Percentiles rank a stretch among this genome's conserved stretches.
phyloP scores from a whole-genome alignment of 2,888 invertebrate species.

The Endotricha flammealis region DNA sequence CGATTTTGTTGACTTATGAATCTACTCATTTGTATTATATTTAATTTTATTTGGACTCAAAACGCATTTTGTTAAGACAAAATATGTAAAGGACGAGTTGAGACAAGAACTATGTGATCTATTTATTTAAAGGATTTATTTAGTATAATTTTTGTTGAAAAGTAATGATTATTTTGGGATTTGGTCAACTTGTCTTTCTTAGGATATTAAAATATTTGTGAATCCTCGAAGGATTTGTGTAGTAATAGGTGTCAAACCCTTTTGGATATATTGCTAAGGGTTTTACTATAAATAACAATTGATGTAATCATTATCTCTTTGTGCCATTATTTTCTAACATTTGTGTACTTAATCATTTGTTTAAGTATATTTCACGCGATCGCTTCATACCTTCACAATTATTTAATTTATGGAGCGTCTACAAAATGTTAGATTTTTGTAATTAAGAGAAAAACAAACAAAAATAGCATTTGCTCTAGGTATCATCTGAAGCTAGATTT shows the following conservation, averaged over 20 bases:
- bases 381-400: slow-evolving; percentile 29
- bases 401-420: slow-evolving; percentile 27
- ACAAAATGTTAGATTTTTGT: slow-evolving; percentile 45
- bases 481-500: slow-evolving; percentile 49
- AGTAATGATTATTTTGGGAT: slow-evolving; percentile 1
- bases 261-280: slow-evolving; percentile 7
- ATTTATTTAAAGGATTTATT: background rate
- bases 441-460: slow-evolving; percentile 39
- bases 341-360: slow-evolving; percentile 42
- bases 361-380: slow-evolving; percentile 33
- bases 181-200: slow-evolving; percentile 10
- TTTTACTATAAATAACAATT: slow-evolving; percentile 12
- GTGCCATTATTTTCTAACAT: slow-evolving; percentile 43
- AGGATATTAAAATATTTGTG: slow-evolving; percentile 2
- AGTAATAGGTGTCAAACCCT: background rate
- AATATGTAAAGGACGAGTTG: too few relatives aligned
- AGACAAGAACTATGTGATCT: background rate
- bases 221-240: slow-evolving; percentile 1
- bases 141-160: background rate
- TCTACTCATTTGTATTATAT: too few relatives aligned
- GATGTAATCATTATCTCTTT: slow-evolving; percentile 18
- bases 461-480: slow-evolving; percentile 49
- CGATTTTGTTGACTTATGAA: too few relatives aligned
- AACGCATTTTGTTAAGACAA: too few relatives aligned
- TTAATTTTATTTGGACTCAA: too few relatives aligned